These are phyloP conservation scores for Zosterops lateralis DNA, from an alignment of 2,113 vertebrate species.

Conservation along the genomic window DNA sequence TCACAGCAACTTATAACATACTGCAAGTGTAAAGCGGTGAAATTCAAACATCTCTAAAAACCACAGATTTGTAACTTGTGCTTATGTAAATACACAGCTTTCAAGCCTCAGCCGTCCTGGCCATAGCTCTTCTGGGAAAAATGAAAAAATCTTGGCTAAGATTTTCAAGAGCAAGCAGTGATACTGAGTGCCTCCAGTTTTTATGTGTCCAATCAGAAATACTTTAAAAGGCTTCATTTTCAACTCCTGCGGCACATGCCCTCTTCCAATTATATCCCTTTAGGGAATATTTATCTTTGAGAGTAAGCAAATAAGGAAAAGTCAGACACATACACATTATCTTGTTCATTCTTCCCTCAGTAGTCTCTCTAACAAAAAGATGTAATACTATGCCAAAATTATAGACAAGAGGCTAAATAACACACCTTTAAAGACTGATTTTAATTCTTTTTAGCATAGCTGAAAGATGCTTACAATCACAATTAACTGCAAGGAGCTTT, in stretches of 20 bases:
- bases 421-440: background rate
- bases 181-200: background rate
- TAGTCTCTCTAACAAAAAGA: background rate
- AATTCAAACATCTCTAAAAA: constrained; percentile 71
- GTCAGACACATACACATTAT: background rate
- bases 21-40: constrained; percentile 62
- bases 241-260: background rate
- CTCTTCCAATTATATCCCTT: constrained; percentile 36
- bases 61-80: constrained; percentile 73
- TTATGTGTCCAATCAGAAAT: constrained; percentile 35
- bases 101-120: constrained; percentile 40
- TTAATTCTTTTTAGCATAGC: background rate
- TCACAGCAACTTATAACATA: constrained; percentile 53
- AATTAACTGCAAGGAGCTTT: background rate
- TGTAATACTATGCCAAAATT: background rate
- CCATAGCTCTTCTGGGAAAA: constrained; percentile 51
- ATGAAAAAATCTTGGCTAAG: constrained; percentile 48
- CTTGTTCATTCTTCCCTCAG: background rate
- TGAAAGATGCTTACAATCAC: background rate
- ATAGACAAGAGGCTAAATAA: background rate
- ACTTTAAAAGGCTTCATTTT: constrained; percentile 9
- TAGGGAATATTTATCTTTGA: constrained; percentile 63
- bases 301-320: constrained; percentile 28
- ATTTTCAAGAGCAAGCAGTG: background rate
- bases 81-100: constrained; percentile 73